Percentiles rank a stretch among this genome's conserved stretches.
phyloP scores from a whole-genome alignment of 2,797 vertebrate genomes.

The Monodelphis domestica region DNA sequence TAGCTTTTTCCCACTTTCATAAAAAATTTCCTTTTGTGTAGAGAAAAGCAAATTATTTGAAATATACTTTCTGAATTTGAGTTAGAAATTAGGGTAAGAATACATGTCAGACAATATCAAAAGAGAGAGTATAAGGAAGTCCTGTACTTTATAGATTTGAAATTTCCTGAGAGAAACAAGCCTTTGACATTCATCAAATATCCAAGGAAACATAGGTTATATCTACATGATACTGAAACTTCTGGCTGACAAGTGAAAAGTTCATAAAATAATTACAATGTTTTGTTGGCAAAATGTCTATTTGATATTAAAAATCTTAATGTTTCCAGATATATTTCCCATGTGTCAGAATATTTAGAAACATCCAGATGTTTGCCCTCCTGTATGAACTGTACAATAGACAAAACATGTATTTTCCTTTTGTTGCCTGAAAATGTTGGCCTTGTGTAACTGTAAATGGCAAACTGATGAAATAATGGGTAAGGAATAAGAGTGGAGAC shows the following conservation, averaged over 20 bases:
- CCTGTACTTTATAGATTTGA: slow-evolving; percentile 26
- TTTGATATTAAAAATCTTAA: slow-evolving; percentile 8
- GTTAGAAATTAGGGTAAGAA: slow-evolving; percentile 59
- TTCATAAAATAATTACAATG: not conserved
- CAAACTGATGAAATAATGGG: not conserved
- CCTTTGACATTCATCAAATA: not conserved
- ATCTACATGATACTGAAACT: not conserved
- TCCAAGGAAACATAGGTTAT: not conserved
- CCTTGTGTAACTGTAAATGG: not conserved
- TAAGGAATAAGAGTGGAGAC: not conserved
- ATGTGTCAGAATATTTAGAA: not conserved
- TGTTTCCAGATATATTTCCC: not conserved
- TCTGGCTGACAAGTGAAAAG: not conserved
- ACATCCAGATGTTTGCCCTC: not conserved
- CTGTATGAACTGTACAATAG: not conserved
- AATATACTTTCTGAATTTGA: slow-evolving; percentile 11
- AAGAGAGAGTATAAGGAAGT: slow-evolving; percentile 8
- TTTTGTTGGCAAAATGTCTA: not conserved
- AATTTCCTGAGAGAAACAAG: slow-evolving; percentile 5
- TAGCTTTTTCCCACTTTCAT: not conserved
- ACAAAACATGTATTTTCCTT: not conserved
- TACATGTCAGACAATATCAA: not conserved
- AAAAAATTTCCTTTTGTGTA: slow-evolving; percentile 22
- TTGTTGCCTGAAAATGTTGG: not conserved
- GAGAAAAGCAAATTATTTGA: slow-evolving; percentile 23